Conservation (phyloP, 1,140 invertebrate species). For the Sminthurides bifidus region DNA sequence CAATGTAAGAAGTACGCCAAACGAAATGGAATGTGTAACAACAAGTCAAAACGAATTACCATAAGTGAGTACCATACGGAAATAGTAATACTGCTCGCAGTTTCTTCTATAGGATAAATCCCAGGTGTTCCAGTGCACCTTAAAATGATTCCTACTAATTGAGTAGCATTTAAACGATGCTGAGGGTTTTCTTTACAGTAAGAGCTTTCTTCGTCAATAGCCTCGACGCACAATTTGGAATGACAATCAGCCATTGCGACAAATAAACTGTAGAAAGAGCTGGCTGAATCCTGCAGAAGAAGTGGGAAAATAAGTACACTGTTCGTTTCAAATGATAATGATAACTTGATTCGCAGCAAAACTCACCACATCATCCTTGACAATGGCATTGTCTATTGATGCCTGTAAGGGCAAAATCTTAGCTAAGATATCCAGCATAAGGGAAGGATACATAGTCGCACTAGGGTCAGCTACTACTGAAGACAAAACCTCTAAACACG, state of each 20-base stretch:
- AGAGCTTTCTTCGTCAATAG: conserved; percentile 20
- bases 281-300: conserved; percentile 23
- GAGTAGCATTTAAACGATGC: conserved; percentile 18
- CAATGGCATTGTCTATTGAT: conserved; percentile 17
- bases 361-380: conserved; percentile 20
- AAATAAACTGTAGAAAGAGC: conserved; percentile 27
- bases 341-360: neutral
- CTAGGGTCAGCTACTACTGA: conserved; percentile 25
- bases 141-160: conserved; percentile 23
- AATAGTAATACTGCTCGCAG: conserved; percentile 26
- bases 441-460: conserved; percentile 21
- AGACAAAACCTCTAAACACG: conserved; percentile 23
- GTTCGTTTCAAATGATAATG: neutral
- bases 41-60: conserved; percentile 12
- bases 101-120: conserved; percentile 27
- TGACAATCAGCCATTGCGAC: conserved; percentile 28
- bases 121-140: conserved; percentile 22
- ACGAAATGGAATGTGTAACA: neutral
- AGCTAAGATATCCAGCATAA: conserved; percentile 22
- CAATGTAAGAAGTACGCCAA: neutral
- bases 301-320: neutral
- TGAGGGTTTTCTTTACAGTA: conserved; percentile 21
- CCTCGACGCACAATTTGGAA: conserved; percentile 26
- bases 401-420: conserved; percentile 25
- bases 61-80: conserved; percentile 31